A percentile compares a stretch with the other conserved stretches of the same genome.
Evolutionary conservation across 30 jellyfish, hydroid and myxozoan genomes (phyloP).

Genomic region (Catostylus mosaicus): DNA sequence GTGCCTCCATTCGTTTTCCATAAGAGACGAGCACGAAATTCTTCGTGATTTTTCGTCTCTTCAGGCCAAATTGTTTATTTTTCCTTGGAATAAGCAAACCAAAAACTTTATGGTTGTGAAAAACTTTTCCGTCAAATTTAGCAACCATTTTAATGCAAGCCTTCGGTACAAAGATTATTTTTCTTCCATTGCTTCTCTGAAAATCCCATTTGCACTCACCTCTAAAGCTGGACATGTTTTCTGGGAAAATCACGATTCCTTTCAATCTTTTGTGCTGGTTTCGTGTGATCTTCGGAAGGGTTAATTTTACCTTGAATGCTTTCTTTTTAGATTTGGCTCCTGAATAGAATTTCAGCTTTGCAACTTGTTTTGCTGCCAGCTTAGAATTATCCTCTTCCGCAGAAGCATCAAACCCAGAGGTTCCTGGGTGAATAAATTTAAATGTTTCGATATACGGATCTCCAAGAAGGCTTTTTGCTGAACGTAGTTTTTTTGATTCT

Average conservation of each 20-base stretch:
- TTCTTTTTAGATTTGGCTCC: slow-evolving; percentile 22
- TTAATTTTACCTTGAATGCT: slow-evolving; percentile 27
- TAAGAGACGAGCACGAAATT: slow-evolving; percentile 46
- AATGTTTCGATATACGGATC: slow-evolving; percentile 51
- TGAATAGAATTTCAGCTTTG: slow-evolving; percentile 2
- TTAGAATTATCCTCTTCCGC: background rate
- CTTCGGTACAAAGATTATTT: slow-evolving; percentile 35
- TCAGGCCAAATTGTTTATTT: slow-evolving; percentile 12
- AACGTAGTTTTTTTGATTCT: slow-evolving; percentile 16
- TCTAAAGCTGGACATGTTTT: slow-evolving; percentile 7
- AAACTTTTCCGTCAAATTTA: background rate
- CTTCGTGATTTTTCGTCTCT: slow-evolving; percentile 40
- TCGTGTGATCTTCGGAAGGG: slow-evolving; percentile 3
- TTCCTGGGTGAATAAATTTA: slow-evolving; percentile 30
- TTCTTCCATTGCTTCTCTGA: slow-evolving; percentile 1
- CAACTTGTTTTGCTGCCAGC: background rate
- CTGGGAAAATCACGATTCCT: slow-evolving; percentile 40
- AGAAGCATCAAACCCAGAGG: background rate
- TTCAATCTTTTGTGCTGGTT: slow-evolving; percentile 12
- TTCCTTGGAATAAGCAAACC: slow-evolving; percentile 49
- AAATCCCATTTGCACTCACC: slow-evolving; percentile 55
- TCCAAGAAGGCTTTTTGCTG: slow-evolving; percentile 8
- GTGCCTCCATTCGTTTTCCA: slow-evolving; percentile 58
- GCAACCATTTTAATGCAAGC: slow-evolving; percentile 34
- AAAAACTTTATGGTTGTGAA: slow-evolving; percentile 4